Percentiles rank a stretch among this genome's conserved stretches.
Evolutionary conservation across 1,140 invertebrate genomes (phyloP).

Genomic region (Neodiprion pinetum): DNA sequence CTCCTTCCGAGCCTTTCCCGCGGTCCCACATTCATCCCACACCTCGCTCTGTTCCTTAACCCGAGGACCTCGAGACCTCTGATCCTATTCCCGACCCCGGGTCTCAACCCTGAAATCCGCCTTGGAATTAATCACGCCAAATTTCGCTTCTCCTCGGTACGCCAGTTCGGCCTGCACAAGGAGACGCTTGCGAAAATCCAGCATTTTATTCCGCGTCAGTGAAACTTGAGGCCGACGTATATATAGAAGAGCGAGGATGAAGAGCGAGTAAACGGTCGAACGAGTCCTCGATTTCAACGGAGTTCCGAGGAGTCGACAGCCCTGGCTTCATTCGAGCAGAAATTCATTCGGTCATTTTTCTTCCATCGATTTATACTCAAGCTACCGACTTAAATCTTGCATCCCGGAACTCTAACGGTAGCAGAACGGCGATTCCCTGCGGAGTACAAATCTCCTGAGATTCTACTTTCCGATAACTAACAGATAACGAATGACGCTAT

Average conservation of each 20-base stretch:
- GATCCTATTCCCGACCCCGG: not conserved
- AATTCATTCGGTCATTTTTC: not conserved
- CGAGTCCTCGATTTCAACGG: not conserved
- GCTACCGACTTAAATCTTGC: constrained; percentile 2
- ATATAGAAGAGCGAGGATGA: not conserved
- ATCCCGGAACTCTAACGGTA: not conserved
- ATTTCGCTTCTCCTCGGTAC: not conserved
- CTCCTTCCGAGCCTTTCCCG: too few species aligned
- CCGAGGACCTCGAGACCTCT: not conserved
- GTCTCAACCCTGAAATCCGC: not conserved
- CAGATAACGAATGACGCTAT: too few species aligned
- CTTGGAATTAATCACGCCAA: constrained; percentile 5
- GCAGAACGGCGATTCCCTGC: too few species aligned
- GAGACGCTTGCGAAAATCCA: constrained; percentile 4
- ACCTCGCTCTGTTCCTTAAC: not conserved
- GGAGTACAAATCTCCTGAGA: too few species aligned
- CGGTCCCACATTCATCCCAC: too few species aligned
- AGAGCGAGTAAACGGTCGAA: not conserved
- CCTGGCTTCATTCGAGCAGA: not conserved
- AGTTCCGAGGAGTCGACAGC: not conserved
- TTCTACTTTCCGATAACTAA: too few species aligned
- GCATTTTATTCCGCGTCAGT: not conserved
- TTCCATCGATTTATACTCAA: not conserved
- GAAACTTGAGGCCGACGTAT: not conserved
- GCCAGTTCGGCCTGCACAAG: not conserved